These are phyloP conservation scores for Onychomys torridus DNA, from an alignment of 2,797 vertebrate species.

Conservation along the genomic window DNA sequence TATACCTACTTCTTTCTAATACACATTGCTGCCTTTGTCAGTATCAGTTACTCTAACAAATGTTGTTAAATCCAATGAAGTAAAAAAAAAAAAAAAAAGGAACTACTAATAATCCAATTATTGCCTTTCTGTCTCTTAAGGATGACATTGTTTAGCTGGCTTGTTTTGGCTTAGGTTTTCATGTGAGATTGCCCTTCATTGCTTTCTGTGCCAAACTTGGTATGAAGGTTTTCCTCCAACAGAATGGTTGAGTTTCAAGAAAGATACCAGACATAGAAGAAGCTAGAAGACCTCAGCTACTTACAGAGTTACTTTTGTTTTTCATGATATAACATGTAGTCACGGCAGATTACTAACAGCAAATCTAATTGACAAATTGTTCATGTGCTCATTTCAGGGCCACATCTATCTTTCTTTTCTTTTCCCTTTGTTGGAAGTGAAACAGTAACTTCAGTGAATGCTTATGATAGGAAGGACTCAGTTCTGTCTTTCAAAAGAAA, in stretches of 20 bases:
- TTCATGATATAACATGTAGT: not conserved
- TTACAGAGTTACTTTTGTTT: not conserved
- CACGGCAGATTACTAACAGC: not conserved
- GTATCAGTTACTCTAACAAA: not conserved
- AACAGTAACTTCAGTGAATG: not conserved
- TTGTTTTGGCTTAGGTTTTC: not conserved
- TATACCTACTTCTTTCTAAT: not conserved
- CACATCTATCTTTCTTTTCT: not conserved
- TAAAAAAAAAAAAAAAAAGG: not conserved
- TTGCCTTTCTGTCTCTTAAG: not conserved
- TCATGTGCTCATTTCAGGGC: not conserved
- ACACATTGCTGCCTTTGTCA: not conserved
- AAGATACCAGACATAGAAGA: rapidly evolving
- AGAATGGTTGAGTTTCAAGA: not conserved
- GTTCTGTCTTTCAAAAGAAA: not conserved
- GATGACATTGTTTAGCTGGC: not conserved
- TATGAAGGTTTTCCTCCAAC: not conserved
- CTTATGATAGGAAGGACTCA: not conserved
- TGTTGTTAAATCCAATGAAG: not conserved
- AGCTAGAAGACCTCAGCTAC: not conserved
- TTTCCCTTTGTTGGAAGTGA: not conserved
- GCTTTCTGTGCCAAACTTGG: not conserved
- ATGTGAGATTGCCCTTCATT: not conserved
- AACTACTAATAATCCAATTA: not conserved
- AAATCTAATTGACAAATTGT: not conserved